phyloP scores from a whole-genome alignment of 2,797 vertebrate genomes.

The Acanthurus leucopareius region DNA sequence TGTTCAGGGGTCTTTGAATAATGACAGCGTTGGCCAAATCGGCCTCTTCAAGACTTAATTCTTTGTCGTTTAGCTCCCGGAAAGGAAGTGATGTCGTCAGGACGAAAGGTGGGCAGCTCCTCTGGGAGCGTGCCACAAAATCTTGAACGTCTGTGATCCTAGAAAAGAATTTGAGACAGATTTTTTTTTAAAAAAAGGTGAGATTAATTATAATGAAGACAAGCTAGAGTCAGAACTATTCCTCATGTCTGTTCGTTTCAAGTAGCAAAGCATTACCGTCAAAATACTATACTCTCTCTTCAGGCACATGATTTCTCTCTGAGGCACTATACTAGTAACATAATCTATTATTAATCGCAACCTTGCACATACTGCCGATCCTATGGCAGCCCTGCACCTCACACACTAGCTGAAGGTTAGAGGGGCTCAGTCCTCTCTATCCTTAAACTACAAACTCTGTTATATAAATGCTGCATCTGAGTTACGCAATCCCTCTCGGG shows the following conservation, averaged over 20 bases:
- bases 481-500: conserved; percentile 82
- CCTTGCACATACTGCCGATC: conserved; percentile 38
- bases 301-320: conserved; percentile 46
- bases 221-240: not conserved
- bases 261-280: conserved; percentile 11
- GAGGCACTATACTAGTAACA: conserved; percentile 49
- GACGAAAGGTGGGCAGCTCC: conserved; percentile 86
- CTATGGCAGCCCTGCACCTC: conserved; percentile 47
- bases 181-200: not conserved
- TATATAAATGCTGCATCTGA: conserved; percentile 83
- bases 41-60: conserved; percentile 90
- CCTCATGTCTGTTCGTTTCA: not conserved
- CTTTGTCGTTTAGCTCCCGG: conserved; percentile 86
- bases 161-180: not conserved
- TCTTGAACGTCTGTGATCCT: conserved; percentile 93
- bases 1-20: conserved; percentile 90
- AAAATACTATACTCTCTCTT: conserved; percentile 33
- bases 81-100: conserved; percentile 91
- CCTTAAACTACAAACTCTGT: conserved; percentile 74
- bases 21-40: conserved; percentile 92
- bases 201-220: not conserved
- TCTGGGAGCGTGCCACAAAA: conserved; percentile 90
- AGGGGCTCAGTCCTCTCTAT: conserved; percentile 61
- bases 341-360: conserved; percentile 72
- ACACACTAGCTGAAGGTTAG: conserved; percentile 55